Percentiles rank a stretch among this genome's conserved stretches.
These are phyloP conservation scores for Watersipora subatra DNA, from an alignment of 1,140 invertebrate genomes.

Conservation along the genomic window DNA sequence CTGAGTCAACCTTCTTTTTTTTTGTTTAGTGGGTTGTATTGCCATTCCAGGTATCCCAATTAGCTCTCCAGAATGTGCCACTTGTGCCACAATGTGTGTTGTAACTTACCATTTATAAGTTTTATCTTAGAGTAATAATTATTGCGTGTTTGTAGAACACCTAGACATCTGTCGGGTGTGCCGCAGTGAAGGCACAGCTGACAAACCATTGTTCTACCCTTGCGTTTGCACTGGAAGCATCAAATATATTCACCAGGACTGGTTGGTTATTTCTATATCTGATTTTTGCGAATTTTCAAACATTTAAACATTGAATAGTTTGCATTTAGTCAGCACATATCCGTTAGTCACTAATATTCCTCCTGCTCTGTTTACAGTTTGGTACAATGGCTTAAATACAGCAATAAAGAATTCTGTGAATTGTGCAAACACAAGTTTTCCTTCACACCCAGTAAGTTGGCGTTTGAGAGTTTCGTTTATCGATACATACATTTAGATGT, in stretches of 20 bases:
- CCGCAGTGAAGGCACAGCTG: constrained; percentile 71
- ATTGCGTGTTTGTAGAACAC: not conserved
- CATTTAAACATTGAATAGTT: not conserved
- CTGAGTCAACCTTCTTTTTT: no score
- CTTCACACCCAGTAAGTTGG: constrained; percentile 76
- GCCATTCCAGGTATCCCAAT: no score
- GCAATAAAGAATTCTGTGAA: constrained; percentile 96
- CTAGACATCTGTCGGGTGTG: constrained; percentile 88
- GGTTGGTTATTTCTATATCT: constrained; percentile 27
- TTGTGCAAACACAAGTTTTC: constrained; percentile 93
- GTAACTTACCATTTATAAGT: no score
- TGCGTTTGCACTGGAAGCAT: constrained; percentile 98
- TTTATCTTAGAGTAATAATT: no score
- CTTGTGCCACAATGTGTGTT: no score
- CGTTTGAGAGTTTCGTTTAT: no score
- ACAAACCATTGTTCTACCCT: constrained; percentile 84
- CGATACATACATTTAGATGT: no score
- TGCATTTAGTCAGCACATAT: not conserved
- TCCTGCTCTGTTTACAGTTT: constrained; percentile 33
- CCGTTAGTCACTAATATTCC: not conserved
- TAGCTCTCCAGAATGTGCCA: no score
- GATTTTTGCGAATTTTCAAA: not conserved
- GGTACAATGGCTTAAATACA: constrained; percentile 63
- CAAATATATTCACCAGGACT: constrained; percentile 91
- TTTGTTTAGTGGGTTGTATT: no score